phyloP scores from a whole-genome alignment of 2,113 vertebrate genomes.

The Canis aureus region DNA sequence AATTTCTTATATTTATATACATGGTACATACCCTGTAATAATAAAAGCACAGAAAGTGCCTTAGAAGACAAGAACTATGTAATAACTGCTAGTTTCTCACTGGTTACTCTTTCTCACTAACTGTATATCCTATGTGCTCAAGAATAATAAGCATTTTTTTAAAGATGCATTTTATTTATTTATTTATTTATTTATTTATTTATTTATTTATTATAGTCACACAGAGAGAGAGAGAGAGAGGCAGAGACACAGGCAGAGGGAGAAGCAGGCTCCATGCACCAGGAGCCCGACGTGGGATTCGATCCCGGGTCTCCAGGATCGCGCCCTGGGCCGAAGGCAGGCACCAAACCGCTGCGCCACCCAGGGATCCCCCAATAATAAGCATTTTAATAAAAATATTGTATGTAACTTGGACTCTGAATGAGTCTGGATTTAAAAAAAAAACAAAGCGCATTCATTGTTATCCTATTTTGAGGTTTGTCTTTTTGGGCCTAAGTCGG shows the following conservation, averaged over 20 bases:
- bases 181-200: no score
- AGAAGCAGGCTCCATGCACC: no score
- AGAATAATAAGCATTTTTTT: background rate
- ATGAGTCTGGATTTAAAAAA: background rate
- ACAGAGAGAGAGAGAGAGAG: no score
- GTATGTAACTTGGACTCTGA: constrained; percentile 6
- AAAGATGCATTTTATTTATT: no score
- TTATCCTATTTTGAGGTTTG: background rate
- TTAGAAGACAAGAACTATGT: background rate
- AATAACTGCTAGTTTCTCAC: background rate
- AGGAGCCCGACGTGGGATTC: no score
- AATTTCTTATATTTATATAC: constrained; percentile 33
- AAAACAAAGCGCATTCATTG: background rate
- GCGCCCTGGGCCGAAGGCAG: no score
- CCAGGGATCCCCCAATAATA: background rate
- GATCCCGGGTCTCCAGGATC: no score
- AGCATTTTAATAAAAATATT: constrained; percentile 37
- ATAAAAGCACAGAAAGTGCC: background rate
- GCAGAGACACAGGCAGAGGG: no score
- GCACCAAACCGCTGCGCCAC: no score
- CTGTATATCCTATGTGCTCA: background rate
- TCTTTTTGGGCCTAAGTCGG: background rate
- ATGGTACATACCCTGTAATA: background rate
- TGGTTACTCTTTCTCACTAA: background rate
- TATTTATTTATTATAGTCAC: no score